A percentile compares a stretch with the other conserved stretches of the same genome.
These are phyloP conservation scores for Drosophila meridiana DNA, from an alignment of 2,888 invertebrate species.

Conservation along the genomic window DNA sequence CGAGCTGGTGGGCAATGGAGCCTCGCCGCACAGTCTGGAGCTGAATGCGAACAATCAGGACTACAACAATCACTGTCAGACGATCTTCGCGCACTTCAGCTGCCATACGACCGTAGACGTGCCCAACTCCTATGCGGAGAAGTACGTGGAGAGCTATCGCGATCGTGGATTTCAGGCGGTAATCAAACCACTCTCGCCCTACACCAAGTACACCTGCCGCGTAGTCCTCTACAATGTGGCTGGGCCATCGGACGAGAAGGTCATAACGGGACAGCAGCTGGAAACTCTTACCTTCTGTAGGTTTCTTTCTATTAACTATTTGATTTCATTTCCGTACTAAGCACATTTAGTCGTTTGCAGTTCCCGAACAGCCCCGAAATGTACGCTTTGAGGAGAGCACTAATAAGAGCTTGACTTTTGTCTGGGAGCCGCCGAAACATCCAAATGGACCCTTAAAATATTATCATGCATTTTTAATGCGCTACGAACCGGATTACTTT, in stretches of 20 bases:
- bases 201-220: slow-evolving; percentile 75
- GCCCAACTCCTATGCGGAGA: slow-evolving; percentile 57
- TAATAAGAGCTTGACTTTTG: slow-evolving; percentile 63
- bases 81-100: slow-evolving; percentile 78
- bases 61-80: slow-evolving; percentile 79
- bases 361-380: slow-evolving; percentile 79
- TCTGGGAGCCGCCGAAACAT: slow-evolving; percentile 75
- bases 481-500: slow-evolving; percentile 78
- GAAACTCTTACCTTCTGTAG: slow-evolving; percentile 74
- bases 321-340: neutral
- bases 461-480: slow-evolving; percentile 81
- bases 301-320: slow-evolving; percentile 15
- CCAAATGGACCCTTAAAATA: slow-evolving; percentile 80
- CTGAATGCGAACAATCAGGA: slow-evolving; percentile 76
- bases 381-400: slow-evolving; percentile 48
- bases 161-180: slow-evolving; percentile 77
- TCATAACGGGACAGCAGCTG: slow-evolving; percentile 32
- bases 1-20: slow-evolving; percentile 31
- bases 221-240: slow-evolving; percentile 80
- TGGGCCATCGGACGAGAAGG: slow-evolving; percentile 56
- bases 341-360: slow-evolving; percentile 53
- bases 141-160: slow-evolving; percentile 75
- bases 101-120: slow-evolving; percentile 64
- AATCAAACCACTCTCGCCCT: slow-evolving; percentile 79
- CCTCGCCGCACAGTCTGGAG: slow-evolving; percentile 71